These are phyloP conservation scores for Clarias pachynema DNA, from an alignment of 2,797 vertebrate species.

Conservation along the genomic window DNA sequence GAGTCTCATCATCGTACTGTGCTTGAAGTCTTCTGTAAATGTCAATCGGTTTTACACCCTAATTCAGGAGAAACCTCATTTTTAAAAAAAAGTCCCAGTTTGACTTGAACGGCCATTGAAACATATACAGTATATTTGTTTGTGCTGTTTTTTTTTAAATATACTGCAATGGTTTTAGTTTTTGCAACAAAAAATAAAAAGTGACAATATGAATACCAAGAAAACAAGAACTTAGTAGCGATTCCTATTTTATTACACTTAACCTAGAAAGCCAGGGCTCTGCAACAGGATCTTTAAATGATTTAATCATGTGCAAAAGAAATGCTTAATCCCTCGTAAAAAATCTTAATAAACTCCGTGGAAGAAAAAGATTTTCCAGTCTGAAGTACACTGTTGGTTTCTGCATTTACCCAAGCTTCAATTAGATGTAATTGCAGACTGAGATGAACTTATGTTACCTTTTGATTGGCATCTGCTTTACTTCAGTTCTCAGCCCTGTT, in stretches of 20 bases:
- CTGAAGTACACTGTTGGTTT: not conserved
- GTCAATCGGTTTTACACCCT: too few relatives aligned
- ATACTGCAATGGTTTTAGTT: not conserved
- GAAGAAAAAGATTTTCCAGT: not conserved
- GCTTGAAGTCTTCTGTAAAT: too few relatives aligned
- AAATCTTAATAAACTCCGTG: not conserved
- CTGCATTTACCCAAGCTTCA: not conserved
- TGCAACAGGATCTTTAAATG: not conserved
- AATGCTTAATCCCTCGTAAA: conserved; percentile 11
- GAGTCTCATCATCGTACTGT: too few relatives aligned
- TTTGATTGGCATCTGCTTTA: not conserved
- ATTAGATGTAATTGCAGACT: not conserved
- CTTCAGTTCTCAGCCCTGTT: conserved; percentile 3
- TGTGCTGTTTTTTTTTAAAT: not conserved
- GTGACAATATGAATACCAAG: not conserved
- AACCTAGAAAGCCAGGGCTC: not conserved
- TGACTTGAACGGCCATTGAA: too few relatives aligned
- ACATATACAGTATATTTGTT: too few relatives aligned
- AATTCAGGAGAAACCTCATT: too few relatives aligned
- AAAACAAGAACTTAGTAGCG: not conserved
- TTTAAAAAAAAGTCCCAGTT: too few relatives aligned
- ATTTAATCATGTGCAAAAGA: conserved; percentile 8
- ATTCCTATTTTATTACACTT: not conserved
- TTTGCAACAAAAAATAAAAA: not conserved
- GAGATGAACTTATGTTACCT: conserved; percentile 16